Evolutionary conservation across 2,113 vertebrate species (phyloP).

Genomic region (Phalacrocorax carbo): DNA sequence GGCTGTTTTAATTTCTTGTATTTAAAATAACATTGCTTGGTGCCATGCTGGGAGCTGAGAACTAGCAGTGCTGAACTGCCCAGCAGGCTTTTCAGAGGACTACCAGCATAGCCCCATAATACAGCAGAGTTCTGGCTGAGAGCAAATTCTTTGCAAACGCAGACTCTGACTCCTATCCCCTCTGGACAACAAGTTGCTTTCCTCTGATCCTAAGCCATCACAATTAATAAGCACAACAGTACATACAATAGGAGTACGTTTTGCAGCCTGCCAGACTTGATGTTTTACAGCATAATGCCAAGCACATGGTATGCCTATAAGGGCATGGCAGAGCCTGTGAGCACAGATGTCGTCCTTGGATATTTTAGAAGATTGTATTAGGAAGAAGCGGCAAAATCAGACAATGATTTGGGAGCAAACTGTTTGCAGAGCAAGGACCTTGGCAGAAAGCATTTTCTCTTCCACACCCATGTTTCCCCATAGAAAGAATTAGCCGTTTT

Average conservation of each 20-base stretch:
- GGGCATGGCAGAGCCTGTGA: not conserved
- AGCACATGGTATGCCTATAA: accelerated
- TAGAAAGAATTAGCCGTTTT: not conserved
- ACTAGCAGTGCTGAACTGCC: not conserved
- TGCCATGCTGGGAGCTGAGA: not conserved
- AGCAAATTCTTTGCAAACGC: not conserved
- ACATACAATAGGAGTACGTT: not conserved
- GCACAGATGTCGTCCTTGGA: not conserved
- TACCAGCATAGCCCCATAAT: not conserved
- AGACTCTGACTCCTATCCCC: not conserved
- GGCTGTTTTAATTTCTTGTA: not conserved
- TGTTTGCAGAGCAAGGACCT: not conserved
- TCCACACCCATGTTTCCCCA: not conserved
- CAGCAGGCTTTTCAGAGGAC: accelerated
- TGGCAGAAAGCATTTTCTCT: not conserved
- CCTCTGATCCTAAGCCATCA: not conserved
- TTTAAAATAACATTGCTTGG: not conserved
- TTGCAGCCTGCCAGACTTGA: not conserved
- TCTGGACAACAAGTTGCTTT: not conserved
- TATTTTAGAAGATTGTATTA: not conserved
- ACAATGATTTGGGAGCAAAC: not conserved
- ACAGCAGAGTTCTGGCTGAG: not conserved
- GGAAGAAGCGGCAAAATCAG: not conserved
- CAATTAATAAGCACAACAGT: not conserved
- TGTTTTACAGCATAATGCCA: not conserved